Conservation (phyloP, 2,888 invertebrate genomes). For the Lagria hirta region DNA sequence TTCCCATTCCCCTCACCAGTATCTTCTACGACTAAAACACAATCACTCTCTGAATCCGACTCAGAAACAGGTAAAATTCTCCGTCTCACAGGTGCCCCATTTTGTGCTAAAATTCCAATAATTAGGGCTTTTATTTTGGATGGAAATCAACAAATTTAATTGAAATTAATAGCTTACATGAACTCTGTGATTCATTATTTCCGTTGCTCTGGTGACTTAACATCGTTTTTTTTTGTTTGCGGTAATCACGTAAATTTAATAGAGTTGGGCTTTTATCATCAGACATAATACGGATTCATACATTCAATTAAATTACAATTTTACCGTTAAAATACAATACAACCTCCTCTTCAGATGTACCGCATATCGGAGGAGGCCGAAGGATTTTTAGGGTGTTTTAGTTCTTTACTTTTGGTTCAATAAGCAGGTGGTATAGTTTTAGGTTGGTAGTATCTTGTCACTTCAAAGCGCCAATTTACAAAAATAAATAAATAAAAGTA, state of each 20-base stretch:
- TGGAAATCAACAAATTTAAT: conserved; percentile 13
- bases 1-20: conserved; percentile 22
- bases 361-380: no score
- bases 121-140: conserved; percentile 1
- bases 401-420: no score
- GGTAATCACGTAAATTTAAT: conserved; percentile 67
- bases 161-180: conserved; percentile 37
- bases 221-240: conserved; percentile 65
- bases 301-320: no score
- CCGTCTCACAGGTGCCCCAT: conserved; percentile 26
- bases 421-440: no score
- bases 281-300: conserved; percentile 41
- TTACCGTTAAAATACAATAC: no score
- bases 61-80: conserved; percentile 41
- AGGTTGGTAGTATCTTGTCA: no score
- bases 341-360: no score
- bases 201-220: conserved; percentile 43
- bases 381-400: no score
- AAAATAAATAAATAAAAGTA: no score
- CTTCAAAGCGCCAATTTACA: no score
- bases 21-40: conserved; percentile 7
- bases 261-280: conserved; percentile 61
- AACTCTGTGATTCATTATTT: conserved; percentile 37
- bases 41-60: conserved; percentile 59
- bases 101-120: conserved; percentile 32